These are phyloP conservation scores for Mythimna ferrago DNA, from an alignment of 2,888 invertebrate genomes.

Conservation along the genomic window DNA sequence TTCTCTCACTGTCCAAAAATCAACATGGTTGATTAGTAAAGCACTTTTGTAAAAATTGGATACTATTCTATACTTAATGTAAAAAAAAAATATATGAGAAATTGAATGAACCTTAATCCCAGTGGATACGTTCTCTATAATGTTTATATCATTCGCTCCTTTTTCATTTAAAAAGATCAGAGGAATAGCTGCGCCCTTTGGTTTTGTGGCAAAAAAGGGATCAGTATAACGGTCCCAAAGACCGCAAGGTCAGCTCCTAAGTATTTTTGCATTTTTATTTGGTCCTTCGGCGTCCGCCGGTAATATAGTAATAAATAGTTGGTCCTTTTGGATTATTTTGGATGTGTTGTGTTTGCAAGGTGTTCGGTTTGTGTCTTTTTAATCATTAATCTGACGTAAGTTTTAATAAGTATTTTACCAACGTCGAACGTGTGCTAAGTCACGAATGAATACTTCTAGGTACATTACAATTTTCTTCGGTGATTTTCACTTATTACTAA, in stretches of 20 bases:
- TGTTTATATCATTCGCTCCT: slow-evolving; percentile 80
- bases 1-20: not conserved
- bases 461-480: not conserved
- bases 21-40: not conserved
- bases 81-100: not conserved
- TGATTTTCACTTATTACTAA: not conserved
- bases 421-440: not conserved
- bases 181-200: slow-evolving; percentile 85
- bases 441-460: not conserved
- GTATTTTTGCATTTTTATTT: slow-evolving; percentile 78
- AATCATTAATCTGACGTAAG: not conserved
- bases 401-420: not conserved
- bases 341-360: slow-evolving; percentile 12
- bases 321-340: slow-evolving; percentile 37
- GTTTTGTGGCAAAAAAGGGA: slow-evolving; percentile 77
- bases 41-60: no score
- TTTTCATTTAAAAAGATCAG: slow-evolving; percentile 87
- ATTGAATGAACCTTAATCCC: slow-evolving; percentile 22
- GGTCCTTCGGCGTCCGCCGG: slow-evolving; percentile 35
- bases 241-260: slow-evolving; percentile 85
- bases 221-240: slow-evolving; percentile 56
- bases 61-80: no score
- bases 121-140: slow-evolving; percentile 70
- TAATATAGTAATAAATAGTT: slow-evolving; percentile 60
- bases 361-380: slow-evolving; percentile 1